phyloP scores from a whole-genome alignment of 2,113 vertebrate species.

The Grallaria varia region DNA sequence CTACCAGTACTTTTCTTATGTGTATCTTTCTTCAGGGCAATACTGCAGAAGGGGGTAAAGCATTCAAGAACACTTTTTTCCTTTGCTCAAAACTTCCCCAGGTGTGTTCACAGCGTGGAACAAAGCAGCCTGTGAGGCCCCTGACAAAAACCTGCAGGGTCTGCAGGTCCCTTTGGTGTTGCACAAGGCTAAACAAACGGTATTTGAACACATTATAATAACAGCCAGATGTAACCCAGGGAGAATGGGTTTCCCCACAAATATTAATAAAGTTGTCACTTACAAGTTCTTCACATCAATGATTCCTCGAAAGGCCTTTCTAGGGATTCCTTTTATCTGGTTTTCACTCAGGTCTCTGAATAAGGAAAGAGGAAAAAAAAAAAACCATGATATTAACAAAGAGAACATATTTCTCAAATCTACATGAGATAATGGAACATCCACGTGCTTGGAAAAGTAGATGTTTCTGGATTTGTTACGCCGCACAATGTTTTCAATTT shows the following conservation, averaged over 20 bases:
- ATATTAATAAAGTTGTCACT: slow-evolving; percentile 72
- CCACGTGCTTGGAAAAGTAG: not conserved
- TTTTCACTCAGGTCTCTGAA: slow-evolving; percentile 97
- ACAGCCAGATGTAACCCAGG: not conserved
- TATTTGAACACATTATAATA: not conserved
- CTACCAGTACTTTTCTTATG: not conserved
- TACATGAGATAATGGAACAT: slow-evolving; percentile 37
- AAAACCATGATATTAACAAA: not conserved
- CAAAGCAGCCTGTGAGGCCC: not conserved
- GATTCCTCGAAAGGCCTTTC: slow-evolving; percentile 97
- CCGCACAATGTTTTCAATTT: not conserved
- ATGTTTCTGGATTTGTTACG: slow-evolving; percentile 29
- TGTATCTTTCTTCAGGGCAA: not conserved
- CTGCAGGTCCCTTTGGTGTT: not conserved
- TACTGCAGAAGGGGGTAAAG: not conserved
- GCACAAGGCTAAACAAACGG: not conserved
- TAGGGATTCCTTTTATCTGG: slow-evolving; percentile 95
- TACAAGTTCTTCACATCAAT: slow-evolving; percentile 95
- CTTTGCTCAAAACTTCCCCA: not conserved
- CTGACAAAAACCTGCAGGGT: not conserved
- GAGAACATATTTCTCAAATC: slow-evolving; percentile 28
- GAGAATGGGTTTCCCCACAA: not conserved
- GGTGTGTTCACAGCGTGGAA: not conserved
- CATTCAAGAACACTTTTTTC: not conserved
- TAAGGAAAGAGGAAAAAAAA: slow-evolving; percentile 35